Evolutionary conservation across 2,113 vertebrate species (phyloP), one percentile per base, ranked within the genome.

Genomic region (Heptranchias perlo): DNA sequence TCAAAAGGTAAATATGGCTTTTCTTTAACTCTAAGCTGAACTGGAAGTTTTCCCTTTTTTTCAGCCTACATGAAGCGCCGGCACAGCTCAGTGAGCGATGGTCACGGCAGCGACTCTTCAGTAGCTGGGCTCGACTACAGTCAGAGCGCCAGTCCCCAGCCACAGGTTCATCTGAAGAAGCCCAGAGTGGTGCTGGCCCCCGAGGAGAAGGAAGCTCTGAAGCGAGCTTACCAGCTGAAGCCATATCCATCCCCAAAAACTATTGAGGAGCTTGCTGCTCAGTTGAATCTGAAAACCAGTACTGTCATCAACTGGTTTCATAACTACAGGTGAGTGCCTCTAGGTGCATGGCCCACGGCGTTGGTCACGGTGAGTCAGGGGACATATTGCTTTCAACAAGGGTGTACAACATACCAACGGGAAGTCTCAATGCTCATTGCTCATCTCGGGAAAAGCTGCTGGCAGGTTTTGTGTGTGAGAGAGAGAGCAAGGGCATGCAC

Each of bases 231-330:
- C 97, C 99, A 99, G 98, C 98, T 99, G 98, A 99, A 98, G 98
- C 99, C 99, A 97, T 99, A 99, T 97, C 99, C 99, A 96, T 99
- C 98, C 96, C 98, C 98, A 94, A 99, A 99, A 98, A 99, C 99
- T 97, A 99, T 99, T 94, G 99, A 99, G 97, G 99, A 99, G 97
- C 99, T 99, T 44, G 99, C 99, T 96, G 99, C 98, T 73, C 99
- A 99, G 98, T 99, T 99, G 97, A 99, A 99, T 98, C 98, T 99
- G 97, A 99, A 99, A 98, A 99, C 99, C 98, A 99, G 99, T 97
- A 98, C 97, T 23, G 97, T 97, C 96, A 98, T 98, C 97, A 98
- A 98, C 97, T 98, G 98, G 98, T 98, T 98, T 97, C 98, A 98
- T 97, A 98, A 98, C 73, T 98, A 98, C 97, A 98, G 98, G 98